Evolutionary conservation across 2,113 vertebrate species (phyloP).

Genomic region (Brachyistius frenatus): DNA sequence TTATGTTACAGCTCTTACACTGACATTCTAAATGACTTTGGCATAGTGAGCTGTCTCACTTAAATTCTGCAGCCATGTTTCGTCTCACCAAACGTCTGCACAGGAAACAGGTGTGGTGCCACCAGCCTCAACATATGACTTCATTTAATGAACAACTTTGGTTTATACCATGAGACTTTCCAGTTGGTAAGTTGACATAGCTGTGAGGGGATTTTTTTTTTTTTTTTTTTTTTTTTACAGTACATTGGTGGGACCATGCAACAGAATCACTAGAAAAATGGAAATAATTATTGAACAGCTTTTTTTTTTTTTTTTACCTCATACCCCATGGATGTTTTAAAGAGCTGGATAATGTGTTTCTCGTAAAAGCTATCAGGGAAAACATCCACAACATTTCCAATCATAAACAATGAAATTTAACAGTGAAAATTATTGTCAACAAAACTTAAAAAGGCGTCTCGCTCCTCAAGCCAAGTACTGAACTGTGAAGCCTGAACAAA

Average conservation of each 20-base stretch:
- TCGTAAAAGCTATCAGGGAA: not conserved
- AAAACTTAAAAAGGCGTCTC: not conserved
- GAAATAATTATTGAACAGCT: not conserved
- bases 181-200: not conserved
- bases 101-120: conserved; percentile 65
- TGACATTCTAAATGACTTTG: conserved; percentile 33
- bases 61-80: conserved; percentile 35
- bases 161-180: conserved; percentile 19
- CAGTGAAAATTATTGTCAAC: not conserved
- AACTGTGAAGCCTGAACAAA: not conserved
- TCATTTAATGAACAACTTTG: conserved; percentile 40
- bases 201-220: not conserved
- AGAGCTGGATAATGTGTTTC: not conserved
- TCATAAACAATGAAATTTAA: not conserved
- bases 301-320: not conserved
- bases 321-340: not conserved
- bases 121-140: conserved; percentile 72
- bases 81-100: conserved; percentile 35
- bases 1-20: conserved; percentile 18
- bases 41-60: conserved; percentile 28
- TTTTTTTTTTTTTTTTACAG: not conserved
- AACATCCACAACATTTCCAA: not conserved
- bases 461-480: not conserved
- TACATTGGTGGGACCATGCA: not conserved
- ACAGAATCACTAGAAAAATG: not conserved